Conservation (phyloP, 2,888 invertebrate genomes). For the Apamea crenata region DNA sequence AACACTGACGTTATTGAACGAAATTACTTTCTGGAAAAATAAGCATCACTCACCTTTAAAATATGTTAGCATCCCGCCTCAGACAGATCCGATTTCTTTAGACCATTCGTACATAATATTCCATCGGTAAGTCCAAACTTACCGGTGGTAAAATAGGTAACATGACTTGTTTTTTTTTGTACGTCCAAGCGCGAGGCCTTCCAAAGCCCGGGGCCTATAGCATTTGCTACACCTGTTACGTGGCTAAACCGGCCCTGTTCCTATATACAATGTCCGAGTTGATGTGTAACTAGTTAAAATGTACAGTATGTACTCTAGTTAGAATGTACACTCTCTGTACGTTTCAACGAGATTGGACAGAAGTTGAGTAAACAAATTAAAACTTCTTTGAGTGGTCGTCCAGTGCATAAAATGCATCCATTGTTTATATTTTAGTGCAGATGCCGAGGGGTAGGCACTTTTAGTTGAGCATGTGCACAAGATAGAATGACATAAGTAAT, state of each 20-base stretch:
- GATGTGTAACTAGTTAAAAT: not conserved
- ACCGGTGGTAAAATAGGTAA: no score
- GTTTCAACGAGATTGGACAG: constrained; percentile 3
- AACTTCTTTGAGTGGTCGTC: constrained; percentile 17
- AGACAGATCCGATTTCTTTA: not conserved
- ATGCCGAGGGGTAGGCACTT: not conserved
- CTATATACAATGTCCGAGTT: not conserved
- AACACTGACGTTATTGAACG: no score
- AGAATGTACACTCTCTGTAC: not conserved
- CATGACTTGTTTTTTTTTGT: not conserved
- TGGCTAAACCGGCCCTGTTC: not conserved
- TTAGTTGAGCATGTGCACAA: not conserved
- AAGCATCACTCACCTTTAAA: no score
- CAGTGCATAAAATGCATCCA: constrained; percentile 18
- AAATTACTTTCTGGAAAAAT: no score
- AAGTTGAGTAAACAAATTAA: constrained; percentile 27
- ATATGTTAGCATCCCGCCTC: not conserved
- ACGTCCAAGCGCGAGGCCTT: not conserved
- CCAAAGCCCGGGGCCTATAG: not conserved
- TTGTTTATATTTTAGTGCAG: constrained; percentile 20
- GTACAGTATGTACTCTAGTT: not conserved
- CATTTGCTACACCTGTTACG: not conserved
- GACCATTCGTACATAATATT: not conserved
- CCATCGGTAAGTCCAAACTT: not conserved
- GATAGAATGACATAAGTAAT: no score